Evolutionary conservation across 2,797 vertebrate species (phyloP), one percentile per base, ranked within the genome.

Genomic region (Gymnopithys bicolor): DNA sequence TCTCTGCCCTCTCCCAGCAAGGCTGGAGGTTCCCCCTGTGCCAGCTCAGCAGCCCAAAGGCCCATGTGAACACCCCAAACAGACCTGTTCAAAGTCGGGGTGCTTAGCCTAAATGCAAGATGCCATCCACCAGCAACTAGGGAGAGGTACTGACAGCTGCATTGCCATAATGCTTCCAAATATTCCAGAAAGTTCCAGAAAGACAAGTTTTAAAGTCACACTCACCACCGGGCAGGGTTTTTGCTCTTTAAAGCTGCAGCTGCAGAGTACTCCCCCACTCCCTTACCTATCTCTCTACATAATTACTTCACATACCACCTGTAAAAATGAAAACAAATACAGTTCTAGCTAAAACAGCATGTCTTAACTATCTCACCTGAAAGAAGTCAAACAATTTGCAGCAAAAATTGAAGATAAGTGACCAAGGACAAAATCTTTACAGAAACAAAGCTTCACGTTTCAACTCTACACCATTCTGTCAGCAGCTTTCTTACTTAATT

Each of bases 361-460:
- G 3, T 53, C 74, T 88, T 80, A 80, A 84, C 41, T 37, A 33
- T 45, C 81, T 59, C n/a, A 45, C 51, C 76, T 89, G 85, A 75
- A 71, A 43, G 43, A 69, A 92, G 64, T 78, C 84, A 92, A 92
- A 84, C 84, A 37, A 75, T 92, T 78, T 77, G 63, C 78, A 80
- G 59, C 17, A 82, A 94, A 94, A 95, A 87, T 7, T 63, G 75
- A 87, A 91, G 66, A 33, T 64, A 91, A 94, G 83, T 96, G 92
- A 95, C 85, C 88, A 95, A 96, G 87, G 93, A 96, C 87, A 96
- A 80, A 94, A 94, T 74, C 85, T 90, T 88, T 49, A 91, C 24
- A 90, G 70, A 88, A 91, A 91, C 58, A 95, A 89, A 93, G 88
- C 84, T 52, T 75, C 11, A 85, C 60, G 66, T 85, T 94, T 70